These are phyloP conservation scores for Heliconius cydno DNA, from an alignment of 2,888 invertebrate species.

Conservation along the genomic window DNA sequence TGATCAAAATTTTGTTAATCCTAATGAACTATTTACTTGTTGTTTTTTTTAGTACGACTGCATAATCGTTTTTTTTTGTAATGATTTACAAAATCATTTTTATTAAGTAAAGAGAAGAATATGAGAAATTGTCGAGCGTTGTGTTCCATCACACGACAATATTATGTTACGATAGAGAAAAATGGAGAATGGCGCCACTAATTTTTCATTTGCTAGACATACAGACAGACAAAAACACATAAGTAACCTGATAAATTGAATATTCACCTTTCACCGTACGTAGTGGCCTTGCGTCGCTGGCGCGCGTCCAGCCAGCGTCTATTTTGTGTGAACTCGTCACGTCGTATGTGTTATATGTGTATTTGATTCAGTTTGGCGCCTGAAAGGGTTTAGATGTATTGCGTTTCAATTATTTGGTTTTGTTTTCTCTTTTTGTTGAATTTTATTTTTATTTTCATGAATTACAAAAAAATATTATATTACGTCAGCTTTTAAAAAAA, in stretches of 20 bases:
- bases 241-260: background rate
- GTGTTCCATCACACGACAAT: background rate
- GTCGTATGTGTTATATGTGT: background rate
- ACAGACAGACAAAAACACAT: background rate
- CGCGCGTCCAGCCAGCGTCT: slow-evolving; percentile 34
- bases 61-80: no score
- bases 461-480: no score
- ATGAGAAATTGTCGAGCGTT: background rate
- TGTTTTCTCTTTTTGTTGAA: background rate
- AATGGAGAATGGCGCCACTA: background rate
- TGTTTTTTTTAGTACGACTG: no score
- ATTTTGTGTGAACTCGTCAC: slow-evolving; percentile 37
- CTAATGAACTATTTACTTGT: no score
- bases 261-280: background rate
- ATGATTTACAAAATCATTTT: no score
- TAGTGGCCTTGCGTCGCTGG: slow-evolving; percentile 32
- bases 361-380: slow-evolving; percentile 37
- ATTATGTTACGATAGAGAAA: background rate
- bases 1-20: no score
- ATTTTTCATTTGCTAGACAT: background rate
- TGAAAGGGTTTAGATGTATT: background rate
- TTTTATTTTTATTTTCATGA: no score
- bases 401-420: slow-evolving; percentile 12
- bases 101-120: no score
- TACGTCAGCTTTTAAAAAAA: no score